Conservation (phyloP, 1,140 invertebrate species). For the Zeugodacus cucurbitae region DNA sequence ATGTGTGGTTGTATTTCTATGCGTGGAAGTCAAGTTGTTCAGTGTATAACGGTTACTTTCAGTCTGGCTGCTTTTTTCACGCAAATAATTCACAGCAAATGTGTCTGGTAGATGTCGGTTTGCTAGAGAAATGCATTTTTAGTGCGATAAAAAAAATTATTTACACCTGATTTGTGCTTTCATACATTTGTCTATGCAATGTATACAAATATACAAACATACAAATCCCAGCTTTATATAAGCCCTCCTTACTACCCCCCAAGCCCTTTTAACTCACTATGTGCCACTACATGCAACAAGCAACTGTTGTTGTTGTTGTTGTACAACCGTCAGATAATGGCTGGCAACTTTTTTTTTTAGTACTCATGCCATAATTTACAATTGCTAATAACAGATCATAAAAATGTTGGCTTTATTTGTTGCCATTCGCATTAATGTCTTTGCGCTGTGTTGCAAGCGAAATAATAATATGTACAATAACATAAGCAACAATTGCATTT, state of each 20-base stretch:
- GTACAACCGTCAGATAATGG: neutral
- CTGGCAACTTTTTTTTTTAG: neutral
- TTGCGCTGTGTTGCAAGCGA: neutral
- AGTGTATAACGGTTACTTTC: neutral
- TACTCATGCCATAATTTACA: slow-evolving; percentile 21
- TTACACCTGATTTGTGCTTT: neutral
- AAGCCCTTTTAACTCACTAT: neutral
- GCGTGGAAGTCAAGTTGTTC: neutral
- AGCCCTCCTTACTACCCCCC: neutral
- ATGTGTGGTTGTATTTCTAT: neutral
- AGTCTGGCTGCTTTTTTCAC: neutral
- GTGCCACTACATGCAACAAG: neutral
- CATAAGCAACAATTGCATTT: neutral
- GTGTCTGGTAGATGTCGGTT: neutral
- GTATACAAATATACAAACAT: neutral
- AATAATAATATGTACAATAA: neutral
- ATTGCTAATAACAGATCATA: slow-evolving; percentile 37
- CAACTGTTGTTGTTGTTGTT: too few relatives aligned
- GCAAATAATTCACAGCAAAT: too few relatives aligned
- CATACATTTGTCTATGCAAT: too few relatives aligned
- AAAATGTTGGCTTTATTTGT: slow-evolving; percentile 38
- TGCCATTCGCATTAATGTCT: slow-evolving; percentile 26
- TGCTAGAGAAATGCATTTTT: neutral
- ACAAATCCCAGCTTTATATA: too few relatives aligned
- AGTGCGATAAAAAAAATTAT: too few relatives aligned